Conservation (phyloP, 2,888 invertebrate species). For the Meliscaeva auricollis region DNA sequence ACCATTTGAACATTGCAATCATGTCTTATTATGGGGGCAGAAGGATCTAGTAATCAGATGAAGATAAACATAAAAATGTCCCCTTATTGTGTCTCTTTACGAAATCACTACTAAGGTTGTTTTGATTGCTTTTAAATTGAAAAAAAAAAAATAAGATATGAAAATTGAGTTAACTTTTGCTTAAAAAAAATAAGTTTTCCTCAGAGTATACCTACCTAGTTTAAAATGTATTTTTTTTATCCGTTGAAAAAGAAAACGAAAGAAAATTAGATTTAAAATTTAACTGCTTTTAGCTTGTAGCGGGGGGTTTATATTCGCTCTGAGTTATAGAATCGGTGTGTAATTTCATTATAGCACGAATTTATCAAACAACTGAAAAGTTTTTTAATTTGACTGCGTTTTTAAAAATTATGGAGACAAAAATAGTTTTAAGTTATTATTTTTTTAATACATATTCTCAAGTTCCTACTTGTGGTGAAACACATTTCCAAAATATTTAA, state of each 20-base stretch:
- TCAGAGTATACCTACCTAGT: neutral
- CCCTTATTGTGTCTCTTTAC: neutral
- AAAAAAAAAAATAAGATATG: neutral
- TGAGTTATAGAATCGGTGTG: no score
- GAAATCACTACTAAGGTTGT: neutral
- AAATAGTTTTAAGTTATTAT: no score
- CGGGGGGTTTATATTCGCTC: no score
- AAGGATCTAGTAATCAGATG: neutral
- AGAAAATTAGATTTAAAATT: neutral
- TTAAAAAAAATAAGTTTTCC: neutral
- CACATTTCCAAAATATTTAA: no score
- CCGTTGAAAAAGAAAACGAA: neutral
- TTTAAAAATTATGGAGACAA: no score
- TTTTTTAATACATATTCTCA: no score
- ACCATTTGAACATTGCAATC: neutral
- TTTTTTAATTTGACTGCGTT: no score
- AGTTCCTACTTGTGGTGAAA: no score
- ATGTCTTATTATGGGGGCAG: neutral
- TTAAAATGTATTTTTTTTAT: neutral
- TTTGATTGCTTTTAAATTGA: constrained; percentile 21
- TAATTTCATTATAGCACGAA: no score
- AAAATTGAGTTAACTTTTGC: neutral
- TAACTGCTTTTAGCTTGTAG: no score
- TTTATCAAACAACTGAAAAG: no score
- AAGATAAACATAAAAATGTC: constrained; percentile 2